phyloP scores from a whole-genome alignment of 2,113 vertebrate species.

The Siniperca knerii region DNA sequence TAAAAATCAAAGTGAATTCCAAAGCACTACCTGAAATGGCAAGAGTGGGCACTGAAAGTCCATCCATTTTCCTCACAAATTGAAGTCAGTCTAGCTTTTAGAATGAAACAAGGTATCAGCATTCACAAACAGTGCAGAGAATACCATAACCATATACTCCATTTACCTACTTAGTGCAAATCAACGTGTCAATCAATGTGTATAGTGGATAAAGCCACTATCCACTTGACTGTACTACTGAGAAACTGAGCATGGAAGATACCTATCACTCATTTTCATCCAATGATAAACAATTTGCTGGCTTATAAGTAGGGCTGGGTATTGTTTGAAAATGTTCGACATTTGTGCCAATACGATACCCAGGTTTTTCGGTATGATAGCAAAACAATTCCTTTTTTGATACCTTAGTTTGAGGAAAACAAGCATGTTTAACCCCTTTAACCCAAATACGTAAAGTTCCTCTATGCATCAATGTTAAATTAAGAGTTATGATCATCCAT shows the following conservation, averaged over 20 bases:
- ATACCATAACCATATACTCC: not conserved
- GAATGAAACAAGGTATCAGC: not conserved
- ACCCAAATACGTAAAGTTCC: not conserved
- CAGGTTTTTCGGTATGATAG: not conserved
- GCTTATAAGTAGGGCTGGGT: not conserved
- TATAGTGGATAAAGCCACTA: not conserved
- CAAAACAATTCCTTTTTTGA: not conserved
- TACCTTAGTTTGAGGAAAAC: not conserved
- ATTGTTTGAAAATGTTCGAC: not conserved
- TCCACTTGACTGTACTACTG: not conserved
- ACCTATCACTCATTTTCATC: not conserved
- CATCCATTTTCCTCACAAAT: conserved; percentile 10
- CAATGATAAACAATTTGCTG: not conserved
- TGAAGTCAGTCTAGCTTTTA: conserved; percentile 27
- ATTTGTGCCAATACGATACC: not conserved
- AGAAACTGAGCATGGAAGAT: not conserved
- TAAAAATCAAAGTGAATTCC: conserved; percentile 30
- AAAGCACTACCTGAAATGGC: conserved; percentile 7
- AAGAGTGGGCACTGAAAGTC: conserved; percentile 8
- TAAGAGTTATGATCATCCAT: conserved; percentile 17
- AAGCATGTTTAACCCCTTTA: not conserved
- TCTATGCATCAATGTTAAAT: too few species aligned
- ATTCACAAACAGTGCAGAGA: conserved; percentile 6
- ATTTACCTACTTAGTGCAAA: not conserved
- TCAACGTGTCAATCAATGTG: not conserved